Evolutionary conservation across 2,797 vertebrate genomes (phyloP).

Genomic region (Urophycis tenuis): DNA sequence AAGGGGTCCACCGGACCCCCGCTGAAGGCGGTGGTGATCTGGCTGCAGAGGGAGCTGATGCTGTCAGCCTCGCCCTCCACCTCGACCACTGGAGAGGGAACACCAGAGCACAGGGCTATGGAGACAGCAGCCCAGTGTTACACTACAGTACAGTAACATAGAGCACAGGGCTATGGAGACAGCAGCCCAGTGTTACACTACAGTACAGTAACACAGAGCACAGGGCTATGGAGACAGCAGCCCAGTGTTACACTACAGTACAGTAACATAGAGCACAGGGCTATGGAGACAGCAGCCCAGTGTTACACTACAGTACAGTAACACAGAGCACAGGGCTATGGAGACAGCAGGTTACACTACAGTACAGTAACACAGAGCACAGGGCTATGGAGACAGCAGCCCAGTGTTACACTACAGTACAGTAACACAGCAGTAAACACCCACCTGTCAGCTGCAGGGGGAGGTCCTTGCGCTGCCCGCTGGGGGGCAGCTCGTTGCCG

Average conservation of each 20-base stretch:
- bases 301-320: no score
- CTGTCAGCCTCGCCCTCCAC: slow-evolving; percentile 89
- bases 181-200: neutral
- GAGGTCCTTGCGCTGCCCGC: slow-evolving; percentile 96
- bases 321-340: neutral
- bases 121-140: neutral
- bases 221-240: no score
- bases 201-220: neutral
- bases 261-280: no score
- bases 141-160: neutral
- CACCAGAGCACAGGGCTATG: slow-evolving; percentile 5
- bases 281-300: no score
- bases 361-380: no score
- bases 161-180: neutral
- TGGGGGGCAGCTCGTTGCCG: slow-evolving; percentile 90
- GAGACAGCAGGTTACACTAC: no score
- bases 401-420: no score
- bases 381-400: no score
- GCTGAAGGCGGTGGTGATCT: slow-evolving; percentile 93
- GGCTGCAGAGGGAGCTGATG: slow-evolving; percentile 93
- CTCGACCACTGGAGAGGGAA: slow-evolving; percentile 76
- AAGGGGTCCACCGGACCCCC: slow-evolving; percentile 89
- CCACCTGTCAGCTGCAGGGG: slow-evolving; percentile 89
- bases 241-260: neutral
- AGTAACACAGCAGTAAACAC: slow-evolving; percentile 3